Evolutionary conservation across 2,113 vertebrate species (phyloP).

Genomic region (Notarius lentiginosus): DNA sequence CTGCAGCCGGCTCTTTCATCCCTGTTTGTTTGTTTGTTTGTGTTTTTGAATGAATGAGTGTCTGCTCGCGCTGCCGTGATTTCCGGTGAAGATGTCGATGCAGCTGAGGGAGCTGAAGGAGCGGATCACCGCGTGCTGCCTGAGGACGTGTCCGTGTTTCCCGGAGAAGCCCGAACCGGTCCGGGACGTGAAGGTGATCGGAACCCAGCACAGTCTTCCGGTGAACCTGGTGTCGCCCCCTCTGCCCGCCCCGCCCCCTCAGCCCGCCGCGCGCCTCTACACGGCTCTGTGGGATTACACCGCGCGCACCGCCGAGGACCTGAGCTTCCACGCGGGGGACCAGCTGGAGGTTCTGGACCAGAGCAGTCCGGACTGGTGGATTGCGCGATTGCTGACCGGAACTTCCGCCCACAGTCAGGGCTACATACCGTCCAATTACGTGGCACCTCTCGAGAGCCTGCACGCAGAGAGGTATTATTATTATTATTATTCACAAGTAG

Average conservation of each 20-base stretch:
- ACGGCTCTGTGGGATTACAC: conserved; percentile 87
- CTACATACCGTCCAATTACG: conserved; percentile 91
- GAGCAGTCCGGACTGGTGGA: conserved; percentile 83
- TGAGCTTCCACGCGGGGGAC: conserved; percentile 84
- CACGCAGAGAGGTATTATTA: conserved; percentile 83
- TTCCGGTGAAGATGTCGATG: background rate
- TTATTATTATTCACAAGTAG: too few species aligned
- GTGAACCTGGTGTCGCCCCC: background rate
- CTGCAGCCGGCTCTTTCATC: background rate
- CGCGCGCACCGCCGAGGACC: conserved; percentile 84
- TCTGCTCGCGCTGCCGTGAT: background rate
- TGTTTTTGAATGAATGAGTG: background rate
- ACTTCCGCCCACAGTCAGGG: conserved; percentile 65
- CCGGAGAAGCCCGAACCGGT: conserved; percentile 8
- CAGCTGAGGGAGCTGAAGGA: conserved; percentile 22
- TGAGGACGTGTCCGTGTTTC: conserved; percentile 46
- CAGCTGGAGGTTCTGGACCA: conserved; percentile 76
- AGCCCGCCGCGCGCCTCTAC: conserved; percentile 56
- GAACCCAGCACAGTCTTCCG: accelerated
- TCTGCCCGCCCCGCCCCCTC: background rate
- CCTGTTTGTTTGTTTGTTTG: background rate
- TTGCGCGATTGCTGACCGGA: conserved; percentile 72
- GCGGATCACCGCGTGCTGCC: conserved; percentile 52
- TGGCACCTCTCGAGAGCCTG: conserved; percentile 83
- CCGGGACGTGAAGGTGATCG: background rate